phyloP scores from a whole-genome alignment of 2,797 vertebrate species.

The Sebastes steindachneri region DNA sequence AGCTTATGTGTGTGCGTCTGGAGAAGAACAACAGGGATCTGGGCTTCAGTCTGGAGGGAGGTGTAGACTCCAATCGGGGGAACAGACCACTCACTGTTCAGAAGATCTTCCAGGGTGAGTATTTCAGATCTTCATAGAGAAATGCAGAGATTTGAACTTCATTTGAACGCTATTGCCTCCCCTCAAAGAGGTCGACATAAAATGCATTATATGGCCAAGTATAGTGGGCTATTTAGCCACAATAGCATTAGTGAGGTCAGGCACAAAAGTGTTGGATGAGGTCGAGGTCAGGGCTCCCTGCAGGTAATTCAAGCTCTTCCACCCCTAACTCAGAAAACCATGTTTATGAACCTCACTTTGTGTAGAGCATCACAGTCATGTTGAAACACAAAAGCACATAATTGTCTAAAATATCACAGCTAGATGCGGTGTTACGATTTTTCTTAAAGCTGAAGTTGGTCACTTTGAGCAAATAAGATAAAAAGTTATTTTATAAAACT shows the following conservation, averaged over 20 bases:
- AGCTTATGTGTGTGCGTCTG: constrained; percentile 70
- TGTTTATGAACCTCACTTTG: background rate
- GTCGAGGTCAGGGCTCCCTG: background rate
- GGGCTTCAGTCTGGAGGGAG: constrained; percentile 86
- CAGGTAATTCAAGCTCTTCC: background rate
- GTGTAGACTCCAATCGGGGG: constrained; percentile 76
- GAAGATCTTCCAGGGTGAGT: constrained; percentile 86
- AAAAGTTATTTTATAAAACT: too few species aligned
- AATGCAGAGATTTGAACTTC: background rate
- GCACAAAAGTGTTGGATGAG: background rate
- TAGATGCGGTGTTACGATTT: background rate
- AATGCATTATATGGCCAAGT: background rate
- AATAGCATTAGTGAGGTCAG: background rate
- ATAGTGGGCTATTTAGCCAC: background rate
- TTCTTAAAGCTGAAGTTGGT: too few species aligned
- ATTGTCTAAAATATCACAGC: background rate
- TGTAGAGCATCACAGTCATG: background rate
- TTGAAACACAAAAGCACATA: background rate
- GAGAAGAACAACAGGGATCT: constrained; percentile 82
- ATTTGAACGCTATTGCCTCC: background rate
- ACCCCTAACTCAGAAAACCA: background rate
- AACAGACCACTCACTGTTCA: constrained; percentile 82
- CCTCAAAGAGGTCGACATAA: background rate
- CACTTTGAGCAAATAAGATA: too few species aligned
- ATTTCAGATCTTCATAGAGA: background rate